These are phyloP conservation scores for Machaerirhynchus nigripectus DNA, from an alignment of 2,113 vertebrate genomes.

Conservation along the genomic window DNA sequence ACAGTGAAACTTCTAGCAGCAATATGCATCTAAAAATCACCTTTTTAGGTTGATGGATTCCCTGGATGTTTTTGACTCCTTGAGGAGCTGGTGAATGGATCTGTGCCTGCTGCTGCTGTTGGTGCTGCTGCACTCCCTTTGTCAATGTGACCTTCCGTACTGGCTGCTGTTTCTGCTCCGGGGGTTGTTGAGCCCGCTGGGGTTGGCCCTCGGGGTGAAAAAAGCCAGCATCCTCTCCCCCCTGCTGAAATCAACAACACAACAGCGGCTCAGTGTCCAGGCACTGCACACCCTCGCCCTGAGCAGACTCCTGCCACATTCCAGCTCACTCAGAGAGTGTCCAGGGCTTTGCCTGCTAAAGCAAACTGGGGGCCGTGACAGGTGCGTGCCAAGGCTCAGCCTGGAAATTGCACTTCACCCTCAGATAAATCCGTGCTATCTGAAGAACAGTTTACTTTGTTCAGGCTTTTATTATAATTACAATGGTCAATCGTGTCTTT, in stretches of 20 bases:
- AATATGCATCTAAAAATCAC: conserved; percentile 56
- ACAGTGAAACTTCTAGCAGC: background rate
- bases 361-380: background rate
- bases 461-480: background rate
- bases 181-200: conserved; percentile 72
- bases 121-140: conserved; percentile 70
- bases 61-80: conserved; percentile 78
- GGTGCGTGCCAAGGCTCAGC: background rate
- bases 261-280: conserved; percentile 57
- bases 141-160: conserved; percentile 89
- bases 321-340: background rate
- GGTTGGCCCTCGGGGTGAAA: conserved; percentile 71
- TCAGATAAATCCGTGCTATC: background rate
- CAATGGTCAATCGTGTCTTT: background rate
- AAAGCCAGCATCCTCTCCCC: conserved; percentile 77
- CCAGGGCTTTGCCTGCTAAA: background rate
- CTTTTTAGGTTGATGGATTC: conserved; percentile 79
- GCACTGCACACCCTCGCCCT: background rate
- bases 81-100: conserved; percentile 70
- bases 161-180: conserved; percentile 77
- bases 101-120: conserved; percentile 69
- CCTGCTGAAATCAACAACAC: conserved; percentile 76
- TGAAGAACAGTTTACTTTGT: background rate
- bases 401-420: background rate
- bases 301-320: background rate